Conservation (phyloP, 2,113 vertebrate species). For the Phoenicopterus ruber region DNA sequence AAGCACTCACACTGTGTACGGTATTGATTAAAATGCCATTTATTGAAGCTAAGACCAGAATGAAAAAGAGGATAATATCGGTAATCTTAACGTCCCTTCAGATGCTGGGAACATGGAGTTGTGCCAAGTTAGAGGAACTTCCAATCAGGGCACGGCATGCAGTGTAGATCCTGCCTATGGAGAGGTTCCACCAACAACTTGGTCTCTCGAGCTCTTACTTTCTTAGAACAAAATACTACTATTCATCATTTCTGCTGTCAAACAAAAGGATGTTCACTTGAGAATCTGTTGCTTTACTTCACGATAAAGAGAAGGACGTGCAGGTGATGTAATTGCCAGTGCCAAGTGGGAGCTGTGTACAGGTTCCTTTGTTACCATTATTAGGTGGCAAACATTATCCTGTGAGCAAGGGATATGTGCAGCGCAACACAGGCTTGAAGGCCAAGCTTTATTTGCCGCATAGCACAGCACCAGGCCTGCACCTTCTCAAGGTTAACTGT, state of each 20-base stretch:
- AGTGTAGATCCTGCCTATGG: neutral
- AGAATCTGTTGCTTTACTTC: neutral
- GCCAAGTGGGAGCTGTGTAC: neutral
- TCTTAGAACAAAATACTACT: neutral
- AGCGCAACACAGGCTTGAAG: neutral
- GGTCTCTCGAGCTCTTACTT: neutral
- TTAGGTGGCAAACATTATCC: neutral
- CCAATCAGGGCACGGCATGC: neutral
- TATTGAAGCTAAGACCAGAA: too few species aligned
- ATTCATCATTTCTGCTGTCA: neutral
- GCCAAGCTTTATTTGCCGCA: neutral
- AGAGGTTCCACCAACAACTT: neutral
- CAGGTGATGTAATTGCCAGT: neutral
- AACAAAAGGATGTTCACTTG: neutral
- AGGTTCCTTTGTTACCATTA: neutral
- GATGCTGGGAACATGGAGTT: neutral
- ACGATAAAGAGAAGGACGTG: neutral
- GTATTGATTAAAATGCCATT: too few species aligned
- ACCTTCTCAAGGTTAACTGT: neutral
- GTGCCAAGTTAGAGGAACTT: neutral
- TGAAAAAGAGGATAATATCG: too few species aligned
- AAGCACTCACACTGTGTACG: too few species aligned
- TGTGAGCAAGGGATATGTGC: neutral
- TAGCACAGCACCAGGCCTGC: neutral
- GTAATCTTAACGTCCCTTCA: neutral